Evolutionary conservation across 2,797 vertebrate species (phyloP).

Genomic region (Myotis pilosus): DNA sequence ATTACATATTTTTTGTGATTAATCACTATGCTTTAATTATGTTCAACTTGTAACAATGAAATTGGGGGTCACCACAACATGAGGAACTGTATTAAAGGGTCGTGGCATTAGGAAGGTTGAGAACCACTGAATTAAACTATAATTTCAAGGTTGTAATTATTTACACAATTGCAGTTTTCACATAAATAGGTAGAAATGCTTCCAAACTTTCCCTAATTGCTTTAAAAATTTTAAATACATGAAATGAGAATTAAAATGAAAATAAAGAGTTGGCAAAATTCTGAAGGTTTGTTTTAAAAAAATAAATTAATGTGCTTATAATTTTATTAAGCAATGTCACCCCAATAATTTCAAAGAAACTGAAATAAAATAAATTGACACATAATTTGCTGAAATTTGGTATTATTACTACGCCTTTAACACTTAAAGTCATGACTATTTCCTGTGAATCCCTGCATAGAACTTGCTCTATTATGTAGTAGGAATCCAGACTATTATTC

Average conservation of each 20-base stretch:
- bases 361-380: background rate
- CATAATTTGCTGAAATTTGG: background rate
- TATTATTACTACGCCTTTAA: background rate
- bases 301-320: background rate
- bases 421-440: background rate
- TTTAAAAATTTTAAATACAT: conserved; percentile 67
- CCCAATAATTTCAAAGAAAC: background rate
- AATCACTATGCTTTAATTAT: too few relatives aligned
- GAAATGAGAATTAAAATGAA: conserved; percentile 52
- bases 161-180: conserved; percentile 74
- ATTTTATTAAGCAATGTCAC: background rate
- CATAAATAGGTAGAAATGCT: conserved; percentile 64
- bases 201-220: conserved; percentile 61
- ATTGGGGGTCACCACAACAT: too few relatives aligned
- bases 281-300: conserved; percentile 1
- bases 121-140: conserved; percentile 38
- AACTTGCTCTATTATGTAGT: background rate
- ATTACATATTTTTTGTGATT: too few relatives aligned
- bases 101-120: too few relatives aligned
- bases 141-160: conserved; percentile 69
- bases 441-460: background rate
- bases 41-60: too few relatives aligned
- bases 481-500: background rate
- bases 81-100: too few relatives aligned
- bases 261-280: conserved; percentile 23